phyloP scores from a whole-genome alignment of 2,888 invertebrate genomes.

The Drosophila melanocephala region DNA sequence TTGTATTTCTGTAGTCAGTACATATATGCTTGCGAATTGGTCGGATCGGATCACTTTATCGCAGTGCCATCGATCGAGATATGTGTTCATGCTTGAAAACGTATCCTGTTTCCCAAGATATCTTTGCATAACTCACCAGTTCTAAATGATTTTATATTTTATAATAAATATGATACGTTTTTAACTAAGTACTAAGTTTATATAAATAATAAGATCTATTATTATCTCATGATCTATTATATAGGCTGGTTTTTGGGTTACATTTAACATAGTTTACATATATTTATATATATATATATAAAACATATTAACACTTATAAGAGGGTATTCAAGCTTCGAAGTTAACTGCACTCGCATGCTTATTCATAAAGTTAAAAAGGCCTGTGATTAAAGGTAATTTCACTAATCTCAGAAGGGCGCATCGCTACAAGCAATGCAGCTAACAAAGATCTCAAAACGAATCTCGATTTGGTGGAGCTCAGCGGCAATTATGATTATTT shows the following conservation, averaged over 20 bases:
- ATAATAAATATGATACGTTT: neutral
- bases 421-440: conserved; percentile 19
- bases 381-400: conserved; percentile 53
- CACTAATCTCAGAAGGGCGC: conserved; percentile 29
- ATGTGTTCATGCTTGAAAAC: neutral
- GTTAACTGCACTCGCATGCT: neutral
- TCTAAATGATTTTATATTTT: too few relatives aligned
- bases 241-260: too few relatives aligned
- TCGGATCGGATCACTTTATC: neutral
- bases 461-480: conserved; percentile 11
- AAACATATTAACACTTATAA: neutral
- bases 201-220: neutral
- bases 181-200: neutral
- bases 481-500: conserved; percentile 51
- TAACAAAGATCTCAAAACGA: conserved; percentile 48
- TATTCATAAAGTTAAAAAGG: conserved; percentile 17
- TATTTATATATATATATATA: too few relatives aligned
- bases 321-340: conserved; percentile 8
- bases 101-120: neutral
- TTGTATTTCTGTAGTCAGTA: neutral
- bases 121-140: neutral
- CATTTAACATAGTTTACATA: too few relatives aligned
- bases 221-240: too few relatives aligned
- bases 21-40: too few relatives aligned
- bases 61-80: neutral